Conservation (phyloP, 2,888 invertebrate genomes). For the Eristalinus aeneus region DNA sequence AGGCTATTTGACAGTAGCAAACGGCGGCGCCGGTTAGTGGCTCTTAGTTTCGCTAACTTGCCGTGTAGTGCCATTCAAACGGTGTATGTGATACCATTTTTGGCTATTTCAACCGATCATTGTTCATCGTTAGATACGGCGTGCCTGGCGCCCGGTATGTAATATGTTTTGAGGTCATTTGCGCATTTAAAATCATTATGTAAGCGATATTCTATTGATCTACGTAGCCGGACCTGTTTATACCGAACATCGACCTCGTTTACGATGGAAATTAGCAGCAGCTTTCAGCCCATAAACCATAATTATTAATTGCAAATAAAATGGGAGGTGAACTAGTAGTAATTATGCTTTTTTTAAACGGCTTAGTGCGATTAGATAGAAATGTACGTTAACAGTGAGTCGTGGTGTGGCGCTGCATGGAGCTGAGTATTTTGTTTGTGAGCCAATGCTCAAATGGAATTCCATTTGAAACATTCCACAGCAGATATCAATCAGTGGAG, state of each 20-base stretch:
- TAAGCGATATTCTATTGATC: constrained; percentile 44
- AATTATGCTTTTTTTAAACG: constrained; percentile 27
- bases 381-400: not conserved
- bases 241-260: not conserved
- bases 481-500: not conserved
- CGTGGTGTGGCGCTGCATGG: not conserved
- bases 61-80: constrained; percentile 13
- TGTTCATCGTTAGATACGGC: constrained; percentile 10
- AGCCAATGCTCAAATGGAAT: constrained; percentile 18
- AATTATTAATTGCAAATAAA: constrained; percentile 54
- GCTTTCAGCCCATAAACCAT: constrained; percentile 26
- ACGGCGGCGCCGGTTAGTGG: constrained; percentile 1
- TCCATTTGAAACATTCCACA: constrained; percentile 31
- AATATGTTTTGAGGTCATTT: constrained; percentile 50
- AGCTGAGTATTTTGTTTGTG: not conserved
- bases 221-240: not conserved
- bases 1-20: constrained; percentile 55
- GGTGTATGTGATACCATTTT: constrained; percentile 59
- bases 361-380: constrained; percentile 37
- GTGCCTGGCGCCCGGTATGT: constrained; percentile 38
- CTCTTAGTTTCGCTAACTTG: constrained; percentile 13
- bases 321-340: constrained; percentile 53
- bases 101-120: constrained; percentile 55
- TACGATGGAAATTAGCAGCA: constrained; percentile 28
- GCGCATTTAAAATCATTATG: constrained; percentile 43